A percentile compares a stretch with the other conserved stretches of the same genome.
Evolutionary conservation across 2,888 invertebrate species (phyloP).

Genomic region (Belgica antarctica): DNA sequence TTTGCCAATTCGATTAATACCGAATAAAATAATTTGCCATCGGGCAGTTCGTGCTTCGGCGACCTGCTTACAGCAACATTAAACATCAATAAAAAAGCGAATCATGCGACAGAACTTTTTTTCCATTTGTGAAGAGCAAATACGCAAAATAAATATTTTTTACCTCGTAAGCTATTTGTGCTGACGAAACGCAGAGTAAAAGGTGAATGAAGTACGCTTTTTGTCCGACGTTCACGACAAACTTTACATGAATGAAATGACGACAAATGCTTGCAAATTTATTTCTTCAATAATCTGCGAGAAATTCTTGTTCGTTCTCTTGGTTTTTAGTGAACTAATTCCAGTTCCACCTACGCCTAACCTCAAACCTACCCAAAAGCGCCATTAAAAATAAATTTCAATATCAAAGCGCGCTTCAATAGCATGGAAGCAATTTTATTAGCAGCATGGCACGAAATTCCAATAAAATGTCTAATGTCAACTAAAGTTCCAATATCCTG

Average conservation of each 20-base stretch:
- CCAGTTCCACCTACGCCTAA: no score
- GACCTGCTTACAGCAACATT: conserved; percentile 28
- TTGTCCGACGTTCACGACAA: not conserved
- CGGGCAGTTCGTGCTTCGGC: not conserved
- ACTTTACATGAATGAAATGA: conserved; percentile 1
- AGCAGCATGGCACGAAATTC: conserved; percentile 28
- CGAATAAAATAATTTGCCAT: conserved; percentile 16
- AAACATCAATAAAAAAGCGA: conserved; percentile 7
- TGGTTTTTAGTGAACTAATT: no score
- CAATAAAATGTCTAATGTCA: conserved; percentile 41
- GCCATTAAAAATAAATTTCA: conserved; percentile 19
- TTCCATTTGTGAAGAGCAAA: not conserved
- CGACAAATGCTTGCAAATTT: no score
- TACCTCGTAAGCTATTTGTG: not conserved
- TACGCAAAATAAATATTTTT: conserved; percentile 12
- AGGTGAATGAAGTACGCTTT: conserved; percentile 1
- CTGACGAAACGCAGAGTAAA: not conserved
- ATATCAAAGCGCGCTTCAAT: conserved; percentile 32
- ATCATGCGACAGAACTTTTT: conserved; percentile 7
- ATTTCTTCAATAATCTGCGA: not conserved
- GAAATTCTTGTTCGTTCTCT: not conserved
- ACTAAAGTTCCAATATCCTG: conserved; percentile 23
- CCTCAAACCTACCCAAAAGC: no score
- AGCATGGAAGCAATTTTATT: conserved; percentile 31
- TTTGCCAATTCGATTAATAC: conserved; percentile 26